These are phyloP conservation scores for Arge pagana DNA, from an alignment of 2,888 invertebrate genomes.

Conservation along the genomic window DNA sequence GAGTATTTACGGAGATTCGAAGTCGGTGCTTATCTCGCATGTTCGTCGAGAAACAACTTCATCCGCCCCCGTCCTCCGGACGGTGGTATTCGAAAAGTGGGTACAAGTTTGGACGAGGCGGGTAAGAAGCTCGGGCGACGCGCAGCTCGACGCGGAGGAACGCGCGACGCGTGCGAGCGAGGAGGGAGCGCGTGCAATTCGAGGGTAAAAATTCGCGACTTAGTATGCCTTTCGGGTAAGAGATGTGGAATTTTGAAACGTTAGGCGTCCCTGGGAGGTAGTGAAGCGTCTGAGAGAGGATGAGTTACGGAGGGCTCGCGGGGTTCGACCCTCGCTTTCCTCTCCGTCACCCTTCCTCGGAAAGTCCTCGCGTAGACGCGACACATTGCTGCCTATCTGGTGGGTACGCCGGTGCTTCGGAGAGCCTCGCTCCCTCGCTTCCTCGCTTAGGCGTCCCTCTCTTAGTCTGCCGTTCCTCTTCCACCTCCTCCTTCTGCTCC, in stretches of 20 bases:
- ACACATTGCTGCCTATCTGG: constrained; percentile 40
- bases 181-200: too few relatives aligned
- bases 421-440: constrained; percentile 19
- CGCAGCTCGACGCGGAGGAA: too few relatives aligned
- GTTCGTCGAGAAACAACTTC: too few relatives aligned
- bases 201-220: constrained; percentile 15
- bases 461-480: constrained; percentile 7
- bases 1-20: too few relatives aligned
- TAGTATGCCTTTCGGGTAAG: constrained; percentile 20
- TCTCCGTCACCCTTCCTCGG: constrained; percentile 35
- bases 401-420: constrained; percentile 41
- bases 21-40: too few relatives aligned
- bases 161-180: too few relatives aligned
- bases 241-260: constrained; percentile 17
- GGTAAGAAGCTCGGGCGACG: too few relatives aligned
- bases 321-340: constrained; percentile 54
- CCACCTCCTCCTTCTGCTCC: constrained; percentile 17
- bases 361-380: constrained; percentile 36
- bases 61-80: too few relatives aligned
- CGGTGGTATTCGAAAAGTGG: too few relatives aligned
- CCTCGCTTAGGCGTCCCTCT: not conserved
- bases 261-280: constrained; percentile 44
- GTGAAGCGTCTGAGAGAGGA: constrained; percentile 41
- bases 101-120: too few relatives aligned
- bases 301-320: constrained; percentile 50